These are phyloP conservation scores for Pseudomyrmex gracilis DNA, from an alignment of 1,140 invertebrate species.

Conservation along the genomic window DNA sequence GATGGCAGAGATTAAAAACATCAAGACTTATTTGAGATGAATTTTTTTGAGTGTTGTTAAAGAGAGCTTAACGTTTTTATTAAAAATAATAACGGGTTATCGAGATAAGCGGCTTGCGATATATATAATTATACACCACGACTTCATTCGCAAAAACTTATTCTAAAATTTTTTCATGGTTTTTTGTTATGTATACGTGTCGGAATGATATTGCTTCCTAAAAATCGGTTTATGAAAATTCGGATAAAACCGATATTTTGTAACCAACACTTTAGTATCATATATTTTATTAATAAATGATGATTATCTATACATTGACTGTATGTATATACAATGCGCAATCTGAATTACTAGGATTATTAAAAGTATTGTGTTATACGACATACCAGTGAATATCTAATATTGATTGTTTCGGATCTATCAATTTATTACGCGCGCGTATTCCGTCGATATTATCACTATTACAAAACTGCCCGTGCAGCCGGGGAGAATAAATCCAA, in stretches of 20 bases:
- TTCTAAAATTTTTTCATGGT: no score
- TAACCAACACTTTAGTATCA: not conserved
- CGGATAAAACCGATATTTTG: not conserved
- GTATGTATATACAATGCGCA: conserved; percentile 2
- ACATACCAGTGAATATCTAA: conserved; percentile 1
- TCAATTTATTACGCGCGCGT: not conserved
- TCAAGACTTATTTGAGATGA: no score
- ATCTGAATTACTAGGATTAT: conserved; percentile 1
- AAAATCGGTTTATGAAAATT: no score
- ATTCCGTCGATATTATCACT: conserved; percentile 12
- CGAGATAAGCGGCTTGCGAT: no score
- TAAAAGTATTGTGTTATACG: conserved; percentile 15
- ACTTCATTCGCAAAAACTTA: no score
- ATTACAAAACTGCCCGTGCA: conserved; percentile 43
- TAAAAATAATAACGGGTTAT: no score
- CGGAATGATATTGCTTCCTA: no score
- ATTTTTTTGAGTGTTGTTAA: no score
- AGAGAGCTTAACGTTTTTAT: no score
- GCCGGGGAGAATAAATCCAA: conserved; percentile 33
- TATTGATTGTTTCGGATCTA: conserved; percentile 17
- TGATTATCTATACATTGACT: conserved; percentile 13
- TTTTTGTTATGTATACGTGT: no score
- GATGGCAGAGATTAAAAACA: no score
- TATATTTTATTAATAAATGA: not conserved
- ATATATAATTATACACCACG: no score